A percentile compares a stretch with the other conserved stretches of the same genome.
Conservation (phyloP, 2,797 vertebrate species). For the Scomberomorus guttatus region DNA sequence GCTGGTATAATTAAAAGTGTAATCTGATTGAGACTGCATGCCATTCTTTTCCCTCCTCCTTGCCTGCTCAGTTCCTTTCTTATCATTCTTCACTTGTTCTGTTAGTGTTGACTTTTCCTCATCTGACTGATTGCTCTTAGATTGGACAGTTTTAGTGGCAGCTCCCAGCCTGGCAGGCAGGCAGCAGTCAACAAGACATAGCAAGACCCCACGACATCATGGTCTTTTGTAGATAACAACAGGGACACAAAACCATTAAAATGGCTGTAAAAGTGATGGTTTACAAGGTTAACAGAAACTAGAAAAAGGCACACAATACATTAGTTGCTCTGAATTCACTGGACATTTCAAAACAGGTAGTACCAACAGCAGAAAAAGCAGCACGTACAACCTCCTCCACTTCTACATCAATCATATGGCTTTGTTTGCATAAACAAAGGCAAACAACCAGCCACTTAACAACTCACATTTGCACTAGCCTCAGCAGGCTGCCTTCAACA, state of each 20-base stretch:
- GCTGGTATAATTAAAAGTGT: not conserved
- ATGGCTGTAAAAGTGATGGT: slow-evolving; percentile 25
- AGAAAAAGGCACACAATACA: not conserved
- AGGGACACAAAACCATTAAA: slow-evolving; percentile 5
- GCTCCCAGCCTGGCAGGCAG: slow-evolving; percentile 18
- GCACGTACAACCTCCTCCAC: not conserved
- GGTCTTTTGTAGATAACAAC: slow-evolving; percentile 29
- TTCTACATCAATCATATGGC: not conserved
- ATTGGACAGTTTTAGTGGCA: slow-evolving; percentile 39
- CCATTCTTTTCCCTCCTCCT: not conserved
- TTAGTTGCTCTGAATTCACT: not conserved
- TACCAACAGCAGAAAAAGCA: not conserved
- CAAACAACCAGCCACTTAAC: slow-evolving; percentile 19
- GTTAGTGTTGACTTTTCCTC: slow-evolving; percentile 33
- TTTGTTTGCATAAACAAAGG: slow-evolving; percentile 37
- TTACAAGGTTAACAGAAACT: slow-evolving; percentile 12
- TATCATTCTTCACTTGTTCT: slow-evolving; percentile 31
- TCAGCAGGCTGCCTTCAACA: slow-evolving; percentile 7
- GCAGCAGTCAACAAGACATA: slow-evolving; percentile 32
- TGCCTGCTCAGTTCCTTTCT: slow-evolving; percentile 14
- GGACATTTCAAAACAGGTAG: not conserved
- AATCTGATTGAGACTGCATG: not conserved
- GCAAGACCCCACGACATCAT: slow-evolving; percentile 26
- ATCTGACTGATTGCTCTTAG: slow-evolving; percentile 24
- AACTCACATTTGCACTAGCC: slow-evolving; percentile 31